A percentile compares a stretch with the other conserved stretches of the same genome.
Evolutionary conservation across 23 tunicate genomes (phyloP).

Genomic region (Ciona savignyi): DNA sequence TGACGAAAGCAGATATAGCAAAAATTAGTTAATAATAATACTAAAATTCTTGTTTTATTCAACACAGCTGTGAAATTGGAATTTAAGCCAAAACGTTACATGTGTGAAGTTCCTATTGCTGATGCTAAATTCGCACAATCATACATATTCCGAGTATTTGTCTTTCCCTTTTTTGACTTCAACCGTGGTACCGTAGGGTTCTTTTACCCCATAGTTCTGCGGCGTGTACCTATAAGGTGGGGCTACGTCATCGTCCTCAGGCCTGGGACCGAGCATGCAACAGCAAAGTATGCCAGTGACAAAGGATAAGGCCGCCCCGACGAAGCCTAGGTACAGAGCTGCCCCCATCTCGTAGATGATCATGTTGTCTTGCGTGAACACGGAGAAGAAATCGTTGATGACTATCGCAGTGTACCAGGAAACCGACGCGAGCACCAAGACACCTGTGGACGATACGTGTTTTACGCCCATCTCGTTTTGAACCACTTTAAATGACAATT

Average conservation of each 20-base stretch:
- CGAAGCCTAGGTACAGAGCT: slow-evolving; percentile 50
- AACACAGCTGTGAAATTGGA: too few relatives aligned
- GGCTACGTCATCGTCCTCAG: background rate
- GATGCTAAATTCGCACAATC: too few relatives aligned
- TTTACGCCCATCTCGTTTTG: too few relatives aligned
- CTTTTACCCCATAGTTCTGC: background rate
- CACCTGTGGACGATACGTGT: too few relatives aligned
- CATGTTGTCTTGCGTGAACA: slow-evolving; percentile 53
- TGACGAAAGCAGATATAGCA: too few relatives aligned
- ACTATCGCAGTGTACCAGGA: slow-evolving; percentile 71
- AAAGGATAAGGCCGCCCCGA: slow-evolving; percentile 24
- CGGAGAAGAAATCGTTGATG: slow-evolving; percentile 53
- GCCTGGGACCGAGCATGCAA: background rate
- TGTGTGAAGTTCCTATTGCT: too few relatives aligned
- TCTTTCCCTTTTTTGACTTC: background rate
- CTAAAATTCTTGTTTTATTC: too few relatives aligned
- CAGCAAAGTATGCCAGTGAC: background rate
- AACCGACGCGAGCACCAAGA: slow-evolving; percentile 32
- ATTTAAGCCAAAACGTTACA: too few relatives aligned
- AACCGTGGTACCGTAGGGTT: background rate
- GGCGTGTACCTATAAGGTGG: background rate
- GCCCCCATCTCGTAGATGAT: slow-evolving; percentile 70
- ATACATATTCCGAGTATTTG: background rate
- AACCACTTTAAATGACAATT: too few relatives aligned
- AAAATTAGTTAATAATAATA: too few relatives aligned